Base-by-base conservation (phyloP, 1,140 invertebrate species). In the Cardiocondyla obscurior region DNA sequence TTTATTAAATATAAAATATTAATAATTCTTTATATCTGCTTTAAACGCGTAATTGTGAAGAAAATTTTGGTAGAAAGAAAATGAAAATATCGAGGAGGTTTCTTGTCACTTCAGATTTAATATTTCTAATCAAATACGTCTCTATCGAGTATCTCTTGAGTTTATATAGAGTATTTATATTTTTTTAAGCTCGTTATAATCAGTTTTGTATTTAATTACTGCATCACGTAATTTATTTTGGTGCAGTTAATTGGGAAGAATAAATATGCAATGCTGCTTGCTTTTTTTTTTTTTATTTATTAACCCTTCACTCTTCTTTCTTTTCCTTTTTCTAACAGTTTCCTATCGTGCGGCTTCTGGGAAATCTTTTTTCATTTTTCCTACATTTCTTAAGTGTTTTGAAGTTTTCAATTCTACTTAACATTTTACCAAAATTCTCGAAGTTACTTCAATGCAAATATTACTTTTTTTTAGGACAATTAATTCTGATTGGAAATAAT, bases 241-340 rank as follows among this genome's bases (percentile, higher is more conserved):
- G 79, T 83, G 85, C 89, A 89, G 73, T 89, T 85, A 73, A 89
- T 77, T 88, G 81, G 81, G 81, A 60, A 88, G 58, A 92, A 93
- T 93, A 93, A 93, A 93, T 85, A 85, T 91, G 87, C 90, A 90
- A 90, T 91, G 57, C 67, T 86, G 90, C 88, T 82, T 79, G 91
- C 92, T 92, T 93, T 89, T 86, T 90, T 89, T 86, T 90, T 91
- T 92, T 91, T 93, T 91, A 92, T 92, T 92, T 92, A 92, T 92
- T 92, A 90, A 92, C 88, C 90, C 88, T 69, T 85, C 85, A 86
- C 76, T 87, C 67, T 90, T 82, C 90, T 74, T 82, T 88, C 88
- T 88, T 82, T 88, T 88, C 84, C 81, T 88, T 81, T n/a, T 65
- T 90, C 82, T 89, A 89, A 90, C 88, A 90, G 53, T 62, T 81